Conservation (phyloP, 1,140 invertebrate species). For the Leptopilina boulardi region DNA sequence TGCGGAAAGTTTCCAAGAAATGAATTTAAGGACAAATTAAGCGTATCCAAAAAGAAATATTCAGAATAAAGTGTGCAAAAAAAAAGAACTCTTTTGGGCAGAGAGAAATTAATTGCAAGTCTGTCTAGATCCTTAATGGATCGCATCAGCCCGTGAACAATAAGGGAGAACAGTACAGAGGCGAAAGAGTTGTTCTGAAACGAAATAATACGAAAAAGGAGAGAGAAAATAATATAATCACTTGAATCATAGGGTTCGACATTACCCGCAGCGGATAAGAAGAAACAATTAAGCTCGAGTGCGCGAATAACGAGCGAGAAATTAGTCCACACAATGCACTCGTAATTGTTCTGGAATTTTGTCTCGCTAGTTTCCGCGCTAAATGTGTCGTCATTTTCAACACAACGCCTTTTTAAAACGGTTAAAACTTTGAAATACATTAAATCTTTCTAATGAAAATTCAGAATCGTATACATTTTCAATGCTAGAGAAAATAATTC, state of each 20-base stretch:
- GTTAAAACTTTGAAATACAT: no score
- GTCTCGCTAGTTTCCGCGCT: not conserved
- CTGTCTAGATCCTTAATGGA: constrained; percentile 54
- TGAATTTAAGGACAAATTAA: no score
- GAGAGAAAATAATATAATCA: not conserved
- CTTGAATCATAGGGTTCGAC: constrained; percentile 43
- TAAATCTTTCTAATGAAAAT: no score
- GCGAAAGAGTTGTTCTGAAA: constrained; percentile 28
- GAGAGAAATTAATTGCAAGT: constrained; percentile 56
- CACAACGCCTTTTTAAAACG: no score
- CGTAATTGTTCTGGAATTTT: constrained; percentile 53
- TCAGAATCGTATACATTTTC: no score
- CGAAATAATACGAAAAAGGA: not conserved
- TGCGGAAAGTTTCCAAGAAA: no score
- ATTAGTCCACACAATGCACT: constrained; percentile 48
- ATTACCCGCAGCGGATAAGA: constrained; percentile 42
- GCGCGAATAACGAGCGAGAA: constrained; percentile 53
- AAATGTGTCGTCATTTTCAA: not conserved
- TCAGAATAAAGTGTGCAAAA: not conserved
- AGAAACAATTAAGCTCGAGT: constrained; percentile 52
- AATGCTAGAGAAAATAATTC: no score
- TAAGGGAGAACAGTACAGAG: constrained; percentile 10
- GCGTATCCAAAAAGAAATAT: no score
- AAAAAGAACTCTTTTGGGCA: constrained; percentile 28
- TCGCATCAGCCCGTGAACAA: constrained; percentile 49